Evolutionary conservation across 2,888 invertebrate species (phyloP), one percentile per base, ranked within the genome.

Genomic region (Gari tellinella): DNA sequence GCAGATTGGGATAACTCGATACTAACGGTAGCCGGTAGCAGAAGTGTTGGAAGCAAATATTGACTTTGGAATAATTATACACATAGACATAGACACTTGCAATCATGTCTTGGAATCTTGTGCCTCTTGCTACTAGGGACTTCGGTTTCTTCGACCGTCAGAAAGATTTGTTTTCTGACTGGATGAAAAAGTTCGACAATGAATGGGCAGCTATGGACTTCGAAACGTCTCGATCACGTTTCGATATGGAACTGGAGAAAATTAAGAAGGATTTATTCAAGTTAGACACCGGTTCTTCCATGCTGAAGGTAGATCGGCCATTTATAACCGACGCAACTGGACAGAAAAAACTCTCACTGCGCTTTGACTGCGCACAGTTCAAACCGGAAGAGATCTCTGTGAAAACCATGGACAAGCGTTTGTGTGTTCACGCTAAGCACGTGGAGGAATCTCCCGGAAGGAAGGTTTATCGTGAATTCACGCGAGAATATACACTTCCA

Each of bases 391-490:
- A 99, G 94, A 98, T 98, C 92, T 97, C 98, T 91, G 98, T 99
- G 84, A 99, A 99, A 94, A 99, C 99, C 82, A 97, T 99, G 88
- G 99, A 99, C 94, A 99, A 98, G 94, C 97, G 97, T 94, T 94
- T 99, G 56, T 81, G 81, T 72, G 97, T 98, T 51, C 97, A 98
- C 92, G 99, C 99, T 77, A 98, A 98, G 93, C 99, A 99, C 93
- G 98, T 98, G 93, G 99, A 99, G 93, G 98, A 99, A 93, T 95
- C 97, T 52, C 98, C 98, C 93, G 97, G 97, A 91, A 97, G 98
- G 93, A 97, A 97, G 62, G 97, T 99, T 74, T 99, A 98, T 94
- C 95, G 98, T 93, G 99, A 99, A 93, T 99, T 99, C 95, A 99
- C 98, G 93, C 95, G 97, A 86, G 98, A 99, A 94, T 99, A 99